A percentile compares a stretch with the other conserved stretches of the same genome.
Evolutionary conservation across 2,113 vertebrate genomes (phyloP).

Genomic region (Otolemur garnettii): DNA sequence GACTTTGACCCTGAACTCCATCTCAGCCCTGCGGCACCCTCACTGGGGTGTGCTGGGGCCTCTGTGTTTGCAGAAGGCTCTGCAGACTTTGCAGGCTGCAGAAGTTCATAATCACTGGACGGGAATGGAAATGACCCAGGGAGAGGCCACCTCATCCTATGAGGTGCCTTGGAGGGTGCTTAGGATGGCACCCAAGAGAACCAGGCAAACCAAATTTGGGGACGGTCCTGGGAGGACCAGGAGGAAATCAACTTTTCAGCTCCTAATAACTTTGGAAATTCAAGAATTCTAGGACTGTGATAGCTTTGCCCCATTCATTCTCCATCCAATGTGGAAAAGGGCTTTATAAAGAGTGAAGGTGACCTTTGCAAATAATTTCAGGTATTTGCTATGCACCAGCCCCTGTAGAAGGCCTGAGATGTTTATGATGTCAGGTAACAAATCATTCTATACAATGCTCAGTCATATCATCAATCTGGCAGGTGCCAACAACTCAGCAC

Average conservation of each 20-base stretch:
- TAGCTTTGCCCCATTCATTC: background rate
- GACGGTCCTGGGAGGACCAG: too few relatives aligned
- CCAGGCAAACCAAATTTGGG: background rate
- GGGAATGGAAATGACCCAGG: background rate
- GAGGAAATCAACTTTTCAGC: background rate
- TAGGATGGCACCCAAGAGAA: background rate
- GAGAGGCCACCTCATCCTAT: background rate
- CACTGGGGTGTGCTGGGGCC: background rate
- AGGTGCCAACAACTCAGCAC: fast-evolving
- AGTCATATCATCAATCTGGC: background rate
- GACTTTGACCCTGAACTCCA: fast-evolving
- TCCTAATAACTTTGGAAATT: background rate
- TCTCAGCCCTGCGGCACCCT: background rate
- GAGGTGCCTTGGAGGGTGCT: background rate
- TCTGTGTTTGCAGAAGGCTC: background rate
- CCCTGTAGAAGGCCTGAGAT: background rate
- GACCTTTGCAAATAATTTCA: background rate
- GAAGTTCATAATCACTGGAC: background rate
- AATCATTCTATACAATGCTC: background rate
- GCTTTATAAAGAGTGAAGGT: background rate
- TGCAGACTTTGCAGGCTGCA: background rate
- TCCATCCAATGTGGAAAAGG: background rate
- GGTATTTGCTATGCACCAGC: background rate
- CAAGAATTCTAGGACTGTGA: background rate
- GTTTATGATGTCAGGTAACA: background rate